These are phyloP conservation scores for Nomada fucata DNA, from an alignment of 2,888 invertebrate species.

Conservation along the genomic window DNA sequence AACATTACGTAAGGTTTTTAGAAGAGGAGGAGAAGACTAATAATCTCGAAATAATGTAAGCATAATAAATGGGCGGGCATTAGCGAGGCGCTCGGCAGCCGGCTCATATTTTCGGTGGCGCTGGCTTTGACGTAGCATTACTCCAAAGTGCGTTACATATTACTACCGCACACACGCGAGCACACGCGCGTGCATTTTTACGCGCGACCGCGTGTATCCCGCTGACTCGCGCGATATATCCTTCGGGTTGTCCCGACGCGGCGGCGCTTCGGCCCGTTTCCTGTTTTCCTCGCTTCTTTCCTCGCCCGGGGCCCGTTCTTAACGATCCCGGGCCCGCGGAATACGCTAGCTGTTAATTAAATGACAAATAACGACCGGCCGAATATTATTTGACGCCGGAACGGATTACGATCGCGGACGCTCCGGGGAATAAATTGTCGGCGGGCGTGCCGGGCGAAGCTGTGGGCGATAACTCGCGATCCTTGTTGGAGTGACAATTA, in stretches of 20 bases:
- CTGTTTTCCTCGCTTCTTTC: slow-evolving; percentile 56
- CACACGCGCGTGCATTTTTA: slow-evolving; percentile 21
- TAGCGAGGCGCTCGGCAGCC: slow-evolving; percentile 82
- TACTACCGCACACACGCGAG: slow-evolving; percentile 72
- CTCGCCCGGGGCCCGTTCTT: slow-evolving; percentile 24
- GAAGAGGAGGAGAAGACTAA: slow-evolving; percentile 79
- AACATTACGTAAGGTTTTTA: slow-evolving; percentile 77
- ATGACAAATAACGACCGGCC: slow-evolving; percentile 54
- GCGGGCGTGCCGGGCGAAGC: slow-evolving; percentile 19
- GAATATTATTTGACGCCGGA: slow-evolving; percentile 45
- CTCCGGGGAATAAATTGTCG: slow-evolving; percentile 28
- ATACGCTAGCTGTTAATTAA: slow-evolving; percentile 59
- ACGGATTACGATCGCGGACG: slow-evolving; percentile 40
- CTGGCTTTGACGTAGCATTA: slow-evolving; percentile 84
- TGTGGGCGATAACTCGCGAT: slow-evolving; percentile 30
- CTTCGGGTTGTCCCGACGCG: slow-evolving; percentile 57
- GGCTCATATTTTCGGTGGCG: slow-evolving; percentile 83
- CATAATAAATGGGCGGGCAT: slow-evolving; percentile 82
- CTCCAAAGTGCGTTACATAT: slow-evolving; percentile 83
- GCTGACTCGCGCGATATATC: slow-evolving; percentile 54
- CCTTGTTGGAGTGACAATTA: not conserved
- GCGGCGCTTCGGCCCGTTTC: slow-evolving; percentile 49
- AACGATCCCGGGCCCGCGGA: slow-evolving; percentile 48
- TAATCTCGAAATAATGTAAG: slow-evolving; percentile 84
- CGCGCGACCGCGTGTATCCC: slow-evolving; percentile 14